A percentile compares a stretch with the other conserved stretches of the same genome.
These are phyloP conservation scores for Indicator maculatus DNA, from an alignment of 2,113 vertebrate genomes.

Conservation along the genomic window DNA sequence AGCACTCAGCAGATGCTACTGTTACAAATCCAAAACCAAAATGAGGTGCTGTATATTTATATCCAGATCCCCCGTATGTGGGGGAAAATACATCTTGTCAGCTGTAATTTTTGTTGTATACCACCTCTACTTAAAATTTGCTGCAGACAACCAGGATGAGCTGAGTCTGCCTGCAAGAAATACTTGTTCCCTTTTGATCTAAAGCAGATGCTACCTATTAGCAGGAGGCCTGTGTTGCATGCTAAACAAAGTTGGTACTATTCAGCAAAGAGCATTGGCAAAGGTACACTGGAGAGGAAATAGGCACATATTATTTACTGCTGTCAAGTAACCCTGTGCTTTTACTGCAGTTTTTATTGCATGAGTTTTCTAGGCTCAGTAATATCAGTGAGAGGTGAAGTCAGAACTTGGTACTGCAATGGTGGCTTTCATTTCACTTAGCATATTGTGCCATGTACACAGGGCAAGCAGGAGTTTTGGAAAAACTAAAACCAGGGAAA, in stretches of 20 bases:
- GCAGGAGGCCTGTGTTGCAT: not conserved
- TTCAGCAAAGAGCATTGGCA: not conserved
- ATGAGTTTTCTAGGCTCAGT: not conserved
- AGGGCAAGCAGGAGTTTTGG: not conserved
- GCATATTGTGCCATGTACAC: not conserved
- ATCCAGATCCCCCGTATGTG: not conserved
- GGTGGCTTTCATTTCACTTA: not conserved
- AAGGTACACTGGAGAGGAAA: not conserved
- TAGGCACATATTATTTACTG: not conserved
- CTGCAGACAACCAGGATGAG: not conserved
- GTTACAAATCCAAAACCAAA: not conserved
- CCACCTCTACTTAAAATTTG: not conserved
- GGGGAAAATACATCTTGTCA: not conserved
- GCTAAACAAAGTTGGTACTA: not conserved
- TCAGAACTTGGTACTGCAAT: not conserved
- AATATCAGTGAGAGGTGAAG: not conserved
- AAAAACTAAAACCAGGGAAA: not conserved
- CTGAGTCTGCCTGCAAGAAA: not conserved
- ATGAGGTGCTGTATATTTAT: not conserved
- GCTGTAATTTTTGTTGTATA: not conserved
- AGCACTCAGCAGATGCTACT: not conserved
- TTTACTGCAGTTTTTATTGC: not conserved
- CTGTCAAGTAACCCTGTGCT: not conserved
- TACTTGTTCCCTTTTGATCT: conserved; percentile 4
- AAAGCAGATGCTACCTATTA: conserved; percentile 48